Conservation (phyloP, 2,113 vertebrate species). For the Furnarius figulus region DNA sequence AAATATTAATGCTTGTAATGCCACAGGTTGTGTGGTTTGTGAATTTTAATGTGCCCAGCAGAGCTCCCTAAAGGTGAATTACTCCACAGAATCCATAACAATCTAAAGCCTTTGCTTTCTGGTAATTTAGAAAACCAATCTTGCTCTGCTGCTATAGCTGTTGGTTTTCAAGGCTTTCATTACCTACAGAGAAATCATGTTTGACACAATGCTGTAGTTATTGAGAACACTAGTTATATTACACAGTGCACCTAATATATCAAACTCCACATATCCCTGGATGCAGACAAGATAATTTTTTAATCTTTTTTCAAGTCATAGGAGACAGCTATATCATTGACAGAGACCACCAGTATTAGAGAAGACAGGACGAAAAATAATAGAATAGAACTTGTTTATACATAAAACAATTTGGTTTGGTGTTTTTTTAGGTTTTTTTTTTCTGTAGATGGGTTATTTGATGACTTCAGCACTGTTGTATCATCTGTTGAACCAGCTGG, state of each 20-base stretch:
- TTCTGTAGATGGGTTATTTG: neutral
- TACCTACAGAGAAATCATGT: constrained; percentile 13
- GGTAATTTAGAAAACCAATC: constrained; percentile 8
- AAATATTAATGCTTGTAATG: neutral
- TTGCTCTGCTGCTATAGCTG: constrained; percentile 5
- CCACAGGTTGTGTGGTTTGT: neutral
- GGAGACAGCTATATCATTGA: neutral
- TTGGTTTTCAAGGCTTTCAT: constrained; percentile 34
- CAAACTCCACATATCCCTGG: neutral
- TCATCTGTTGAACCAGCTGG: neutral
- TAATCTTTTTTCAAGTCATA: neutral
- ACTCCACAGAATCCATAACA: neutral
- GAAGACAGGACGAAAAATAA: neutral
- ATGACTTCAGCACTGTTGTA: neutral
- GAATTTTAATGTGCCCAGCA: neutral
- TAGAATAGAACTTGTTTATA: neutral
- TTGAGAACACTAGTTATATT: constrained; percentile 4
- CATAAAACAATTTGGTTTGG: neutral
- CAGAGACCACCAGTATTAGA: neutral
- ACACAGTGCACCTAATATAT: neutral
- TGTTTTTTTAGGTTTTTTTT: neutral
- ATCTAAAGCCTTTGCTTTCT: neutral
- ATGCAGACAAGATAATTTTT: constrained; percentile 6
- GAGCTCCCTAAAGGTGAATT: neutral
- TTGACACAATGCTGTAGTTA: constrained; percentile 16